Percentiles rank a stretch among this genome's conserved stretches.
phyloP scores from a whole-genome alignment of 2,888 invertebrate species.

The Tetranychus truncatus region DNA sequence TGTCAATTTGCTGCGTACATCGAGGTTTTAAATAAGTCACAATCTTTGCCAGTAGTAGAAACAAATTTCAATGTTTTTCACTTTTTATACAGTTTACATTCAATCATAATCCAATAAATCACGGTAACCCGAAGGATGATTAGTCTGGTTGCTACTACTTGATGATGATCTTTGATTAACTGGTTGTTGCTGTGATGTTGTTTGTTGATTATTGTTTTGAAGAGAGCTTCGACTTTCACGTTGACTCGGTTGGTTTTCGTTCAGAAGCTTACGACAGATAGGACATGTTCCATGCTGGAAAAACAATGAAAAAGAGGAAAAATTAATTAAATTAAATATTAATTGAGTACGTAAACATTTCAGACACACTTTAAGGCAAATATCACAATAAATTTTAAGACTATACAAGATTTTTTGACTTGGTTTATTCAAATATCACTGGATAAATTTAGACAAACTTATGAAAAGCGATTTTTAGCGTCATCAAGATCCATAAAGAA shows the following conservation, averaged over 20 bases:
- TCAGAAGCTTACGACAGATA: constrained; percentile 51
- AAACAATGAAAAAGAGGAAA: not conserved
- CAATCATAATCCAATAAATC: not conserved
- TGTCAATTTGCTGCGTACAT: not conserved
- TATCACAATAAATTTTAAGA: no score
- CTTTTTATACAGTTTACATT: not conserved
- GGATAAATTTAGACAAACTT: no score
- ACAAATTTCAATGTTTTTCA: not conserved
- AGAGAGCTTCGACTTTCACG: not conserved
- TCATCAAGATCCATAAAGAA: no score
- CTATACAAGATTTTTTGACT: no score
- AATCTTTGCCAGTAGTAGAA: not conserved
- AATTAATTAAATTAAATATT: no score
- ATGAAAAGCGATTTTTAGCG: no score
- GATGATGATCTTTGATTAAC: constrained; percentile 1
- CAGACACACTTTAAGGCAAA: no score
- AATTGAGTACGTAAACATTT: no score
- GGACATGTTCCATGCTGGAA: constrained; percentile 75
- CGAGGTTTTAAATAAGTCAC: not conserved
- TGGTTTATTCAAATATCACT: no score
- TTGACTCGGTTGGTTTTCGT: constrained; percentile 6
- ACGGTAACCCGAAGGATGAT: not conserved
- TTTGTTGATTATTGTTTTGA: not conserved
- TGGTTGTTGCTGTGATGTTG: not conserved
- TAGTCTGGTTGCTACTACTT: not conserved